Conservation (phyloP, 1,140 invertebrate genomes). For the Drosophila lacteicornis region DNA sequence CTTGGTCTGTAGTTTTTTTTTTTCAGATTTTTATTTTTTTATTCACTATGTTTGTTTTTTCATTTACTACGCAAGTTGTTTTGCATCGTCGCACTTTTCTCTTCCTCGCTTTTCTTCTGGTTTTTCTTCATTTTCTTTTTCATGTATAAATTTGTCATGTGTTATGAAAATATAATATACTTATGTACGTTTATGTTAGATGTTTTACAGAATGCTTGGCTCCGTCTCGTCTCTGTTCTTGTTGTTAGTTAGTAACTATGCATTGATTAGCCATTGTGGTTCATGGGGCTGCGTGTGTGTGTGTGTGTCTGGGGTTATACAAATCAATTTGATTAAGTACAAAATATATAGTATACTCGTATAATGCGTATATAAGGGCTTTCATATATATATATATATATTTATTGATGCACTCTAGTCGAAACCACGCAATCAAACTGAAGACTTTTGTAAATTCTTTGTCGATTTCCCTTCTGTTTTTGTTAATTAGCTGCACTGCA, state of each 20-base stretch:
- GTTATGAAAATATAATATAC: constrained; percentile 83
- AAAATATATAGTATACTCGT: constrained; percentile 67
- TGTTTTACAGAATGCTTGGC: constrained; percentile 80
- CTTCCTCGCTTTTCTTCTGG: constrained; percentile 28
- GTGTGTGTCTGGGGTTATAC: constrained; percentile 59
- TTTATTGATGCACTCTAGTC: constrained; percentile 60
- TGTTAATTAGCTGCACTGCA: constrained; percentile 53
- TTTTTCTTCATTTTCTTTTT: constrained; percentile 46
- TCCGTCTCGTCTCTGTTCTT: constrained; percentile 36
- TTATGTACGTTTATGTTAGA: constrained; percentile 79
- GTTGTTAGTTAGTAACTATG: constrained; percentile 75
- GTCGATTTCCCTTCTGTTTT: constrained; percentile 42
- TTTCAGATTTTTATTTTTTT: constrained; percentile 81
- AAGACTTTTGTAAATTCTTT: constrained; percentile 70
- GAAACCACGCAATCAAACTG: constrained; percentile 79
- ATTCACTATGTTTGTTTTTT: constrained; percentile 78
- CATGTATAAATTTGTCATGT: constrained; percentile 83
- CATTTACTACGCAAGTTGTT: constrained; percentile 81
- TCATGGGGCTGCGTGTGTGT: constrained; percentile 29
- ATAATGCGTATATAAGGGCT: constrained; percentile 51
- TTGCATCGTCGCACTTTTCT: constrained; percentile 71
- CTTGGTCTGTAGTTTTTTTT: constrained; percentile 55
- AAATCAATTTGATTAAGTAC: constrained; percentile 72
- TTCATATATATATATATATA: constrained; percentile 41
- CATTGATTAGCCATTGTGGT: constrained; percentile 68